Base-by-base conservation (phyloP, 2,113 vertebrate species). In the Sylvia atricapilla region DNA sequence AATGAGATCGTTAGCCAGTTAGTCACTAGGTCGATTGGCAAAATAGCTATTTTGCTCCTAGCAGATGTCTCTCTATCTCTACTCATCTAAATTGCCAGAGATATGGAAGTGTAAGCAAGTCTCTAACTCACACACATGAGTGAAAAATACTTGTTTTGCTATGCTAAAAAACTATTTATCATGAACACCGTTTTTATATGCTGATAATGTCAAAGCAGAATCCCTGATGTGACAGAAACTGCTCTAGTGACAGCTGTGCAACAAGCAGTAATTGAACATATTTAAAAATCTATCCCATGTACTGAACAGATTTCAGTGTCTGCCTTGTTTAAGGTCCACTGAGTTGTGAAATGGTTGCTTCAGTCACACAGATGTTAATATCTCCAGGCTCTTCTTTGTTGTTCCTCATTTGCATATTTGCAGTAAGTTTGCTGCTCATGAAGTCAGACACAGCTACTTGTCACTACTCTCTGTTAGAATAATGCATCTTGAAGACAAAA, bases 281-380 rank as follows among this genome's bases (percentile, higher is more conserved):
- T 97, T 98, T 98, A 97, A 98, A 98, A 98, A 98, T 95, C 97
- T 89, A 94, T 94, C 89, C 93, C 93, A 64, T 97, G 96, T 97
- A 97, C 97, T 73, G 97, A 98, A 97, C 98, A 98, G 97, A 98
- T 98, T 98, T 98, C 96, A 93, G 10, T 97, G 96, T 98, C 97
- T 97, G 94, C 97, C 97, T 98, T 98, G 95, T 98, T 98, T 98
- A 98, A 98, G 97, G 98, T 98, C 98, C 97, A 98, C 96, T 98
- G 98, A 95, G 91, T 98, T 98, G 98, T 98, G 97, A 98, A 98
- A 98, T 98, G 94, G 96, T 92, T 97, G 96, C 75, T 97, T 97
- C 94, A 78, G 97, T 97, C 96, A 96, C 98, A 98, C 98, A 98
- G 98, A 98, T 98, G 98, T 98, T 98, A 98, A 93, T 98, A 97